A percentile compares a stretch with the other conserved stretches of the same genome.
Conservation (phyloP, 2,797 vertebrate genomes). For the Novumbra hubbsi region DNA sequence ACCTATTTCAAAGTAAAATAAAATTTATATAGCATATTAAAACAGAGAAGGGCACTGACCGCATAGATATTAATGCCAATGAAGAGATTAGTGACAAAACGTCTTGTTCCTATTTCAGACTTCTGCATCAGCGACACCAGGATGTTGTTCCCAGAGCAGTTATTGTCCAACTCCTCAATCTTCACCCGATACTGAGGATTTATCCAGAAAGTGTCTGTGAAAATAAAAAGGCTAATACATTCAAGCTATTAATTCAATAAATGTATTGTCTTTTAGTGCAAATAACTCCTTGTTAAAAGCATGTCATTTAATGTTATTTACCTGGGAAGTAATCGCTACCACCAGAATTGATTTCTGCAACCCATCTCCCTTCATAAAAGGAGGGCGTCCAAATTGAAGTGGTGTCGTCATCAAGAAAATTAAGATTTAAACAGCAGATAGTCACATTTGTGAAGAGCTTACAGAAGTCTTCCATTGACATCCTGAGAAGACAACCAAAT, state of each 20-base stretch:
- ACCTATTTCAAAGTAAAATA: too few relatives aligned
- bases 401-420: conserved; percentile 72
- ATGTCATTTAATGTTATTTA: background rate
- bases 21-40: too few relatives aligned
- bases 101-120: conserved; percentile 75
- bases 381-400: conserved; percentile 76
- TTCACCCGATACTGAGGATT: conserved; percentile 82
- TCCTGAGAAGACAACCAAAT: conserved; percentile 68
- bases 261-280: background rate
- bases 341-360: conserved; percentile 79
- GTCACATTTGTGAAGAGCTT: conserved; percentile 71
- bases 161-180: conserved; percentile 31
- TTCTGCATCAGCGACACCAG: conserved; percentile 87
- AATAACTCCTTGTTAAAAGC: background rate
- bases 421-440: conserved; percentile 82
- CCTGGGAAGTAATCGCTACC: conserved; percentile 63
- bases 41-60: conserved; percentile 60
- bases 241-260: background rate
- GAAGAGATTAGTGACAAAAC: conserved; percentile 57
- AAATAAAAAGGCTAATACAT: background rate
- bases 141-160: conserved; percentile 56
- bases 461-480: conserved; percentile 78
- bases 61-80: conserved; percentile 79
- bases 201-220: conserved; percentile 79
- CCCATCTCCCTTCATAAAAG: conserved; percentile 76